Percentiles rank a stretch among this genome's conserved stretches.
Conservation (phyloP, 1,140 invertebrate species). For the Penaeus indicus region DNA sequence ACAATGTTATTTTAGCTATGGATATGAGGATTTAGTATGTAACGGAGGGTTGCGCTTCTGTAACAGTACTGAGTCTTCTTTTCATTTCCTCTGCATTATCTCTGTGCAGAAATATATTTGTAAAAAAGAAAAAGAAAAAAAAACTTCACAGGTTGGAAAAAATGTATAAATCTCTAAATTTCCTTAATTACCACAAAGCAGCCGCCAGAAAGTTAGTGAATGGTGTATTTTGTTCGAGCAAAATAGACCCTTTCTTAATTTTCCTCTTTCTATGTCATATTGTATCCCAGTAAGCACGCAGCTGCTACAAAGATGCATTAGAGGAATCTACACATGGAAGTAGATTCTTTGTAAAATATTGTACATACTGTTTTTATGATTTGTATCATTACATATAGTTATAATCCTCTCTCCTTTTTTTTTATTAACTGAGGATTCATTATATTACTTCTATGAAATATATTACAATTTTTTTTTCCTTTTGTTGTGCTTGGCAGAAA, state of each 20-base stretch:
- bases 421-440: background rate
- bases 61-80: too few relatives aligned
- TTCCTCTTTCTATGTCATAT: slow-evolving; percentile 20
- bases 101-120: too few relatives aligned
- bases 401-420: background rate
- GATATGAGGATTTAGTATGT: too few relatives aligned
- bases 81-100: too few relatives aligned
- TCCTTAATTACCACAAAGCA: background rate
- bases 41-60: too few relatives aligned
- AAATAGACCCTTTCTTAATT: slow-evolving; percentile 7
- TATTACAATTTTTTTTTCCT: background rate
- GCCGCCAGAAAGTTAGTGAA: background rate
- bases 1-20: too few relatives aligned
- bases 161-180: slow-evolving; percentile 5
- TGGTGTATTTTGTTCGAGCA: slow-evolving; percentile 6
- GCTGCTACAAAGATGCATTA: slow-evolving; percentile 33
- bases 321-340: slow-evolving; percentile 1
- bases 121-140: background rate
- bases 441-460: slow-evolving; percentile 25
- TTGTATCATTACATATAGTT: slow-evolving; percentile 15
- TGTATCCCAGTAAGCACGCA: slow-evolving; percentile 19
- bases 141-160: background rate
- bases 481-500: background rate
- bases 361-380: slow-evolving; percentile 59
- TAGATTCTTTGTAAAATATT: slow-evolving; percentile 55